Percentiles rank a stretch among this genome's conserved stretches.
phyloP scores from a whole-genome alignment of 2,797 vertebrate genomes.

The Urocyon cinereoargenteus region DNA sequence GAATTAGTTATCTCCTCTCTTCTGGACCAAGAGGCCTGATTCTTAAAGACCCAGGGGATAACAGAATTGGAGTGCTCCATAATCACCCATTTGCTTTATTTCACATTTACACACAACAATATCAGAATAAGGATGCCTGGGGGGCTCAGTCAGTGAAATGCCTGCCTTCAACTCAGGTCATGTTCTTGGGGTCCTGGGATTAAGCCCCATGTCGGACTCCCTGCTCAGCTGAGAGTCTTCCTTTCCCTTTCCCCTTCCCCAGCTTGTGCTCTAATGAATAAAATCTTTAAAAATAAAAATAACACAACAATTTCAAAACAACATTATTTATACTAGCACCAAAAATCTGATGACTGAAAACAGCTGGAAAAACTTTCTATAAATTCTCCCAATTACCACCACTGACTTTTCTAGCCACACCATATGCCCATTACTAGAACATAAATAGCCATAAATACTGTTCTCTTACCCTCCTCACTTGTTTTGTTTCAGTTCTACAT shows the following conservation, averaged over 20 bases:
- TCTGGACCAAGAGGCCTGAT: background rate
- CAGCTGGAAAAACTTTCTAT: background rate
- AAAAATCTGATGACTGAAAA: background rate
- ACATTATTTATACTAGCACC: background rate
- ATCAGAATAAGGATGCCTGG: background rate
- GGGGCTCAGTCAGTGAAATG: no score
- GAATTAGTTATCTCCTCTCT: background rate
- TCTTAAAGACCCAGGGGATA: background rate
- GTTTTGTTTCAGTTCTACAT: background rate
- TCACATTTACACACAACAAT: background rate
- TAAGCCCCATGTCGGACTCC: no score
- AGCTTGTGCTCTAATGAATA: no score
- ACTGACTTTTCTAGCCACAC: background rate
- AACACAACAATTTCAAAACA: background rate
- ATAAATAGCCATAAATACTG: background rate
- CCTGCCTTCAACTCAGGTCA: no score
- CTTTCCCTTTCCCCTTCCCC: no score
- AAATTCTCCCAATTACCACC: background rate
- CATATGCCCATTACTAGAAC: background rate
- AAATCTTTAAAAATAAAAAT: no score
- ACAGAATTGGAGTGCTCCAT: background rate
- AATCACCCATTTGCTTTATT: background rate
- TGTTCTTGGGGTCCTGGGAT: no score
- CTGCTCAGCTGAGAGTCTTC: no score
- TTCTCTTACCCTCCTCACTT: background rate